These are phyloP conservation scores for Pseudeuparius sepicola DNA, from an alignment of 2,888 invertebrate genomes.

Conservation along the genomic window DNA sequence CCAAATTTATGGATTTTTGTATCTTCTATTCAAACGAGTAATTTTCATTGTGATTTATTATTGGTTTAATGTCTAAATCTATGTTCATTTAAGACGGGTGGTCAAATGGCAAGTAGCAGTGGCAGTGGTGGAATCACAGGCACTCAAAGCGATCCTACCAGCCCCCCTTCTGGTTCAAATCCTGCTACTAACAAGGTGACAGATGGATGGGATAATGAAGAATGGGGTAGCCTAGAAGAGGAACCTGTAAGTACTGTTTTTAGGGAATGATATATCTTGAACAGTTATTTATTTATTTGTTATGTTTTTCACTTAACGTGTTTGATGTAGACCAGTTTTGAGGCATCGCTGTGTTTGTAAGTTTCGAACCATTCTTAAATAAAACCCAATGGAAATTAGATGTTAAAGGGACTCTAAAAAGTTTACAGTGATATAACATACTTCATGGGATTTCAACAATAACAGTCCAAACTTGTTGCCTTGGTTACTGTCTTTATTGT, in stretches of 20 bases:
- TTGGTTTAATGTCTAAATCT: constrained; percentile 1
- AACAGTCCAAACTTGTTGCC: too few species aligned
- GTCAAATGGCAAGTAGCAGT: constrained; percentile 38
- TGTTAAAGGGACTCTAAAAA: too few species aligned
- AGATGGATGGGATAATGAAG: constrained; percentile 76
- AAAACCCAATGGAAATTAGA: too few species aligned
- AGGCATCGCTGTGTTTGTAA: too few species aligned
- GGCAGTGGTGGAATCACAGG: constrained; percentile 40
- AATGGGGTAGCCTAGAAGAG: constrained; percentile 79
- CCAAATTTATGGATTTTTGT: too few species aligned
- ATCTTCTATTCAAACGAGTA: too few species aligned
- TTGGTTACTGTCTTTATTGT: too few species aligned
- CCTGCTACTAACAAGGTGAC: constrained; percentile 34
- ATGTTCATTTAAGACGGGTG: constrained; percentile 31
- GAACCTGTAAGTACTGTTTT: constrained; percentile 65
- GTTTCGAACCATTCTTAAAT: too few species aligned
- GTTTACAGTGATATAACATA: too few species aligned
- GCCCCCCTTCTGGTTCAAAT: constrained; percentile 45
- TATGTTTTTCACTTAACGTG: constrained; percentile 5
- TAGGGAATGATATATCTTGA: too few species aligned
- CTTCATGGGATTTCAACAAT: too few species aligned
- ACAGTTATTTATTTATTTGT: constrained; percentile 3
- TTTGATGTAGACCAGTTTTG: constrained; percentile 9
- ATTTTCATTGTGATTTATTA: neutral
- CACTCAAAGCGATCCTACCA: constrained; percentile 41